phyloP scores from a whole-genome alignment of 2,888 invertebrate species.

The Gymnoscelis rufifasciata region DNA sequence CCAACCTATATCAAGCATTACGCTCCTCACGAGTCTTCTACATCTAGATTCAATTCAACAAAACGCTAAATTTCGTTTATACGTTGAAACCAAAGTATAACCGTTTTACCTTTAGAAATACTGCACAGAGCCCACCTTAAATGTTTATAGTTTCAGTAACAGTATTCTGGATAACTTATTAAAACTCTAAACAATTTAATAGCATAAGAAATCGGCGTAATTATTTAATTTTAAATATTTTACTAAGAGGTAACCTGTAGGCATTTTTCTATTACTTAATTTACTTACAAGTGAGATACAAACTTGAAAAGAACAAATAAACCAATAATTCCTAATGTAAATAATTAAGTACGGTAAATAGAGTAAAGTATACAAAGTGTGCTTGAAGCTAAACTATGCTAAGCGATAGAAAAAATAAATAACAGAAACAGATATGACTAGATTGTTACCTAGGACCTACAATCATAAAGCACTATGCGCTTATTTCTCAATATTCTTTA shows the following conservation, averaged over 20 bases:
- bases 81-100: neutral
- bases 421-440: slow-evolving; percentile 77
- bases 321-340: slow-evolving; percentile 31
- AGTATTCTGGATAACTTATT: slow-evolving; percentile 79
- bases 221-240: slow-evolving; percentile 17
- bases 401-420: slow-evolving; percentile 73
- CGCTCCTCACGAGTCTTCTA: slow-evolving; percentile 1
- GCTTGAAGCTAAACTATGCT: slow-evolving; percentile 80
- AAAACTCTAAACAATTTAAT: slow-evolving; percentile 39
- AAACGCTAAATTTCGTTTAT: neutral
- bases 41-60: neutral
- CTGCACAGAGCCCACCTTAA: neutral
- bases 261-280: slow-evolving; percentile 22
- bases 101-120: neutral
- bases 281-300: slow-evolving; percentile 27
- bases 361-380: slow-evolving; percentile 49
- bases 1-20: slow-evolving; percentile 38
- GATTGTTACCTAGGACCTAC: slow-evolving; percentile 76
- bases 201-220: slow-evolving; percentile 24
- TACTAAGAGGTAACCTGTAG: slow-evolving; percentile 25
- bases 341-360: slow-evolving; percentile 39
- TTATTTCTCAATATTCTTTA: slow-evolving; percentile 72
- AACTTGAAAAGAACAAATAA: slow-evolving; percentile 32
- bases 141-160: slow-evolving; percentile 39
- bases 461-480: slow-evolving; percentile 78